Evolutionary conservation across 2,888 invertebrate species (phyloP), one percentile per base, ranked within the genome.

Genomic region (Acanthoscelides obtectus): DNA sequence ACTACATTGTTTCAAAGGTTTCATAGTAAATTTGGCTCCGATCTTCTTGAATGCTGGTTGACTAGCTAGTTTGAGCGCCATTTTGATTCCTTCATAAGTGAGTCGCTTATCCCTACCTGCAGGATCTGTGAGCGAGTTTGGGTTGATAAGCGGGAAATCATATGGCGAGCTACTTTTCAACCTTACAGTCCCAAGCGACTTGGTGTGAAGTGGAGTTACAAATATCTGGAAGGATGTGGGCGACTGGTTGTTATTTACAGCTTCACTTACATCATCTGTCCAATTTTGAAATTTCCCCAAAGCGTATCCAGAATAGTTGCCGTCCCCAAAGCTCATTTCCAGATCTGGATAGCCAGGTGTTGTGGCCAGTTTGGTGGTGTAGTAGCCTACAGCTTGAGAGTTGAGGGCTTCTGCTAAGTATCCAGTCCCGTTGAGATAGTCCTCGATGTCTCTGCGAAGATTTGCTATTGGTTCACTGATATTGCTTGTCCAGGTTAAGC

Each of bases 401-500:
- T 72, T 64, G 2, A 68, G 64, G 6, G 70, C 72, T 71, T 70
- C 45, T 0, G 73, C 64, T 45, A 75, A 66, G 21, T 25, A 22
- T 1, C 77, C 79, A 20, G 21, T 22, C 20, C 79, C 79, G 6
- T 72, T 69, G 21, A 79, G 20, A 64, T 71, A 79, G 0, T 77
- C 91, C 74, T 89, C 88, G 1, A 92, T 85, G 22, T 89, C 90
- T 72, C 90, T 70, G 19, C 66, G 70, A 20, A 77, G 22, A 0
- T 21, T 22, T 25, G 72, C 67, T 0, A 70, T 67, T 2, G 75
- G 72, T 19, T 74, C 84, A 2, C 89, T 88, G 69, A 89, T 88
- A 79, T 93, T 92, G 2, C 92, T 88, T 69, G 90, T 85, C 80
- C 94, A 94, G 0, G 90, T 90, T 70, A 93, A 85, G 1, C 91